These are phyloP conservation scores for Drosophila varians DNA, from an alignment of 1,140 invertebrate species.

Conservation along the genomic window DNA sequence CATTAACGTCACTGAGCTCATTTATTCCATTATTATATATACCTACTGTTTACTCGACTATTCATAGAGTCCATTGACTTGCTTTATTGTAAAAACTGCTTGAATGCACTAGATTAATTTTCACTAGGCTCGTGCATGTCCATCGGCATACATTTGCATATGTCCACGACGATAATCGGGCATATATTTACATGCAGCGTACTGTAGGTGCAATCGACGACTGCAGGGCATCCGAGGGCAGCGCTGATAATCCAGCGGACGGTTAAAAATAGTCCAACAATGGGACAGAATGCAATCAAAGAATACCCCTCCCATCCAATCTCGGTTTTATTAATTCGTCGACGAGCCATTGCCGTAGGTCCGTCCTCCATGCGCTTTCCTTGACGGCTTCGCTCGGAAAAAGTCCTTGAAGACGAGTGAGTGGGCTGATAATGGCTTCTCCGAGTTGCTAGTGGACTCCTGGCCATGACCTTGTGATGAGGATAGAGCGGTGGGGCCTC, in stretches of 20 bases:
- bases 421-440: constrained; percentile 42
- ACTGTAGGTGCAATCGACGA: constrained; percentile 58
- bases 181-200: constrained; percentile 38
- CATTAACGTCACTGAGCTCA: constrained; percentile 20
- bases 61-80: constrained; percentile 35
- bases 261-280: constrained; percentile 58
- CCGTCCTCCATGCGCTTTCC: constrained; percentile 29
- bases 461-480: constrained; percentile 45
- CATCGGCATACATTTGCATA: constrained; percentile 25
- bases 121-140: constrained; percentile 31
- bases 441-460: constrained; percentile 64
- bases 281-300: constrained; percentile 38
- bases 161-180: constrained; percentile 20
- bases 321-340: constrained; percentile 52
- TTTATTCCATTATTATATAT: constrained; percentile 26
- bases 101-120: constrained; percentile 38
- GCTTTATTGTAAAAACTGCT: constrained; percentile 38
- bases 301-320: constrained; percentile 5
- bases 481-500: constrained; percentile 24
- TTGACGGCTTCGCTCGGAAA: constrained; percentile 55
- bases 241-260: constrained; percentile 53
- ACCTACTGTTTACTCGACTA: constrained; percentile 18
- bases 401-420: constrained; percentile 62
- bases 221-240: constrained; percentile 50
- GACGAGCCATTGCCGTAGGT: constrained; percentile 62